phyloP scores from a whole-genome alignment of 2,797 vertebrate genomes.

The Botia kubotai region DNA sequence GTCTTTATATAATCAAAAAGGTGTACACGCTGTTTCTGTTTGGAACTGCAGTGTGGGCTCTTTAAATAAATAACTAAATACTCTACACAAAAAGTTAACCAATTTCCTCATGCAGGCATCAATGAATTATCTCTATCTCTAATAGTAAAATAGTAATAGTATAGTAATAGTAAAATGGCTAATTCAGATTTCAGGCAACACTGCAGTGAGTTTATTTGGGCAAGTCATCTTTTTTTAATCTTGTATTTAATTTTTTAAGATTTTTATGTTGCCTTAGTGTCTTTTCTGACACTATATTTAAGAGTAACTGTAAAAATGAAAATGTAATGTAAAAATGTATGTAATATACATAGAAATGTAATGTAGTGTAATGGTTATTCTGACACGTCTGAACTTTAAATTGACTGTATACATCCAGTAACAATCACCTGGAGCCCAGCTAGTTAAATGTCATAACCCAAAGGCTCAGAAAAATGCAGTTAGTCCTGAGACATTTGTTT shows the following conservation, averaged over 20 bases:
- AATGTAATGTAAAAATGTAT: no score
- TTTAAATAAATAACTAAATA: no score
- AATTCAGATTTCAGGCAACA: conserved; percentile 16
- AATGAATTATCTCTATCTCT: not conserved
- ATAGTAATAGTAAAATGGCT: conserved; percentile 22
- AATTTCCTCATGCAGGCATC: not conserved
- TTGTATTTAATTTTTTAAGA: not conserved
- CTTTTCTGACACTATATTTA: no score
- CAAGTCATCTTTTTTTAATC: not conserved
- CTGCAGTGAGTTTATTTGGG: conserved; percentile 13
- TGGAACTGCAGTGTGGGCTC: not conserved
- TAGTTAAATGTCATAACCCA: not conserved
- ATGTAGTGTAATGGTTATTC: no score
- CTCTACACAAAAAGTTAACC: no score
- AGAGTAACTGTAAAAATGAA: no score
- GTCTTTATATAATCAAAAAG: no score
- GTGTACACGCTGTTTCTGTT: no score
- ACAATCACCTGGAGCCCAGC: not conserved
- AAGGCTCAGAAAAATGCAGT: not conserved
- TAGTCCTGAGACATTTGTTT: not conserved
- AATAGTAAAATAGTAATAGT: conserved; percentile 16
- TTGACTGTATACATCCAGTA: no score
- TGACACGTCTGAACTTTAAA: not conserved
- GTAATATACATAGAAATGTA: no score
- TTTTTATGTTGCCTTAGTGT: not conserved